Base-by-base conservation (phyloP, 2,113 vertebrate species). In the Caretta caretta region DNA sequence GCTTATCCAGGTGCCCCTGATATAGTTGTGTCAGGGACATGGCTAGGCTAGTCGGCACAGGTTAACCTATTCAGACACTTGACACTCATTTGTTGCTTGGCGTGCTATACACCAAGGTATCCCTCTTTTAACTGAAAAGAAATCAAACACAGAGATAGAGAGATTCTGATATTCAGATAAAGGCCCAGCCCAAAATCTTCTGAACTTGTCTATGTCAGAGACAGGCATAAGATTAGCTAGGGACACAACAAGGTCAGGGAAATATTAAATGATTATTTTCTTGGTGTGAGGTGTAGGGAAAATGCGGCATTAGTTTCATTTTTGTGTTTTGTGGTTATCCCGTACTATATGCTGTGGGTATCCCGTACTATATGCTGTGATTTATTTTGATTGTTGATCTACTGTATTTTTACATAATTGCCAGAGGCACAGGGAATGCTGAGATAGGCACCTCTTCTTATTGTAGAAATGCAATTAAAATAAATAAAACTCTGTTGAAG, bases 401-500 rank as follows among this genome's bases (percentile, higher is more conserved):
- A 91, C 16, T 25, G 27, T 22, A 88, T 91, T 92, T 95, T 80
- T 8, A 94, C 93, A 84, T 93, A 65, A 79, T 92, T 97, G 97
- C 86, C 89, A 78, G 49, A 95, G 72, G 31, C 89, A 62, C 0
- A 0, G 91, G 6, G 93, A 46, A 6, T 46, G 65, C 65, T 88
- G 86, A 88, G 89, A 92, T 86, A 94, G 95, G 94, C 93, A 91
- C 6, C 7, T 97, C 72, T 83, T 91, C 29, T 83, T 95, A 72
- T 80, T 83, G 57, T 83, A 79, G 48, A 92, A 97, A 89, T 89
- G 78, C 51, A 95, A 90, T 93, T 93, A 92, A 92, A 93, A 90
- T 62, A 96, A 93, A 92, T 83, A 90, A 80, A 93, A 86, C 86
- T 85, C 85, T 83, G 27, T 84, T 86, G 90, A 91, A 72, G 13